These are phyloP conservation scores for Gambusia yucatana DNA, from an alignment of 2,797 vertebrate genomes.

Conservation along the genomic window DNA sequence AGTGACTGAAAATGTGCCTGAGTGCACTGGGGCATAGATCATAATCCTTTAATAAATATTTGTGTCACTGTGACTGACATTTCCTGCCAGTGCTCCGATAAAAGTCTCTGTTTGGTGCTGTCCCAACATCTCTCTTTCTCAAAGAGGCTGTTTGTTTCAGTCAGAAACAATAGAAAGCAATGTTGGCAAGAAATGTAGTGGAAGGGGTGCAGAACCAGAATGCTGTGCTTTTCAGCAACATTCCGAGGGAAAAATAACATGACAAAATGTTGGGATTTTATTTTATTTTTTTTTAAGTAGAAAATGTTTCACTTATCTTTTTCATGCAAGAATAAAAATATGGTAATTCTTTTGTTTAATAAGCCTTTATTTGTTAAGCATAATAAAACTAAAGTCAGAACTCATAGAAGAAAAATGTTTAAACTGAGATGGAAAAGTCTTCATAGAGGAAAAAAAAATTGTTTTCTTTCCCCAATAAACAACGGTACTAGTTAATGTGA, in stretches of 20 bases:
- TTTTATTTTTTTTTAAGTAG: background rate
- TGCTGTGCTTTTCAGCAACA: background rate
- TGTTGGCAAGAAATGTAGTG: background rate
- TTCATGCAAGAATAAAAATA: conserved; percentile 1
- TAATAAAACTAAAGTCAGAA: background rate
- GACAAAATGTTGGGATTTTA: background rate
- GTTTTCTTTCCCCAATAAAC: background rate
- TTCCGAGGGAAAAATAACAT: background rate
- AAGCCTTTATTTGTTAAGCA: background rate
- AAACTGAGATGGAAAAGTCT: background rate
- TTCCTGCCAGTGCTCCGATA: conserved; percentile 34
- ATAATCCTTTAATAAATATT: conserved; percentile 50
- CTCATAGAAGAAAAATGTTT: background rate
- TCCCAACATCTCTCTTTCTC: conserved; percentile 23
- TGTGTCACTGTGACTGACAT: conserved; percentile 37
- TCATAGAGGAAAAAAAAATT: background rate
- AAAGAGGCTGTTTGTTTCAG: conserved; percentile 12
- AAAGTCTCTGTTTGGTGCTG: conserved; percentile 37
- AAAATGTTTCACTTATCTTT: background rate
- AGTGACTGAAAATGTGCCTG: conserved; percentile 41
- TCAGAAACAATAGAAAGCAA: conserved; percentile 12
- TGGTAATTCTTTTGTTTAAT: background rate
- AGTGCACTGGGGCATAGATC: conserved; percentile 39
- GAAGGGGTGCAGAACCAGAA: conserved; percentile 3
- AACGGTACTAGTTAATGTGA: background rate